Percentiles rank a stretch among this genome's conserved stretches.
Evolutionary conservation across 2,888 invertebrate genomes (phyloP).

Genomic region (Endotricha flammealis): DNA sequence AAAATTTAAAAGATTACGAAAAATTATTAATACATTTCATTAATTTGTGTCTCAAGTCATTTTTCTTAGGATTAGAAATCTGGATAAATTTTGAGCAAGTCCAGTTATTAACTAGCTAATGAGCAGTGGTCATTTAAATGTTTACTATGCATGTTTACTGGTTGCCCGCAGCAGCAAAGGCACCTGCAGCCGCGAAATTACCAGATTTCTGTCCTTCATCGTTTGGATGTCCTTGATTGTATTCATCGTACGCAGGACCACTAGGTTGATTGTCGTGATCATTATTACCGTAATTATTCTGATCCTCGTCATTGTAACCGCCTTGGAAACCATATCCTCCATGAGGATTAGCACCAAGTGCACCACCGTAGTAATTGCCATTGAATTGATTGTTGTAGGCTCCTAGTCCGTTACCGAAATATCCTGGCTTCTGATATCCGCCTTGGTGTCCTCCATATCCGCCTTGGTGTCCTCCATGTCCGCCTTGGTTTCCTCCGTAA

Average conservation of each 20-base stretch:
- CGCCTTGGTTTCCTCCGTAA: constrained; percentile 12
- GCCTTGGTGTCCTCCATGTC: no score
- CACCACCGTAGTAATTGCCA: constrained; percentile 52
- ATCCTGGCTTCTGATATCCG: constrained; percentile 34
- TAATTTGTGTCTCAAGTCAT: background rate
- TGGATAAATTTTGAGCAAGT: background rate
- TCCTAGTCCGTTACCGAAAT: constrained; percentile 47
- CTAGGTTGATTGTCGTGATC: constrained; percentile 28
- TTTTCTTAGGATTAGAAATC: background rate
- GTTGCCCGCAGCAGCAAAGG: constrained; percentile 5
- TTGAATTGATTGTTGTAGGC: constrained; percentile 60
- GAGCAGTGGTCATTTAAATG: background rate
- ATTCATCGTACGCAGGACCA: constrained; percentile 20
- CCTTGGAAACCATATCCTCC: constrained; percentile 45
- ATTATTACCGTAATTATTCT: constrained; percentile 26
- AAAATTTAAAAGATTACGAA: background rate
- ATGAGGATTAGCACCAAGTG: constrained; percentile 23
- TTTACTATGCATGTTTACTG: background rate
- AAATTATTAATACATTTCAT: background rate
- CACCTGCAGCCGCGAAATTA: constrained; percentile 4
- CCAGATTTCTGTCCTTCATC: background rate
- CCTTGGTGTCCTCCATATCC: background rate
- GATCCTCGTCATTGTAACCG: constrained; percentile 33
- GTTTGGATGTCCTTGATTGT: constrained; percentile 12
- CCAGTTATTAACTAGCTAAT: background rate